Evolutionary conservation across 2,797 vertebrate species (phyloP).

Genomic region (Cyprinella venusta): DNA sequence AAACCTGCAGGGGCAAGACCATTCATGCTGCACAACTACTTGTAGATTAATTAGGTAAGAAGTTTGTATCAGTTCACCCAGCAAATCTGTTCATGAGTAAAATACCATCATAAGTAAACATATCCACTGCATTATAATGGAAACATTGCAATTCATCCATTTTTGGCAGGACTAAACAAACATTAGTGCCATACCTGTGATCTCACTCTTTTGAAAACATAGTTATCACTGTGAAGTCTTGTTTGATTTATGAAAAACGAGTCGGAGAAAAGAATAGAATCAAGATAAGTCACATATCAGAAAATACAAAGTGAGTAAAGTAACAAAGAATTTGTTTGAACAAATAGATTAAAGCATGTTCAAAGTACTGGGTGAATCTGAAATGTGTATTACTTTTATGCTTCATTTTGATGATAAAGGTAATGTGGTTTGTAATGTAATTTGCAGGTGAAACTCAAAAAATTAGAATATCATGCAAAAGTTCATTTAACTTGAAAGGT

Average conservation of each 20-base stretch:
- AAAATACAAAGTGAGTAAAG: not conserved
- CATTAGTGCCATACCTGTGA: not conserved
- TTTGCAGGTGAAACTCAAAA: too few species aligned
- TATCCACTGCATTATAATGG: not conserved
- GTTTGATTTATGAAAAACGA: not conserved
- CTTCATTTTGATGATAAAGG: too few species aligned
- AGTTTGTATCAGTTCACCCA: slow-evolving; percentile 20
- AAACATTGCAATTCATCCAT: not conserved
- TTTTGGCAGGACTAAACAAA: slow-evolving; percentile 4
- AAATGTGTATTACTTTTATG: not conserved
- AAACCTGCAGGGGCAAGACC: slow-evolving; percentile 35
- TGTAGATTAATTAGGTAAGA: slow-evolving; percentile 16
- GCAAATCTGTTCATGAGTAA: slow-evolving; percentile 16
- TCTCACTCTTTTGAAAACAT: not conserved
- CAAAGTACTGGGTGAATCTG: not conserved
- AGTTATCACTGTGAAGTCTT: not conserved
- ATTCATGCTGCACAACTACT: not conserved
- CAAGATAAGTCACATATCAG: not conserved
- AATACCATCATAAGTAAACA: slow-evolving; percentile 22
- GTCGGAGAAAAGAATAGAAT: not conserved
- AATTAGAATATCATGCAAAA: too few species aligned
- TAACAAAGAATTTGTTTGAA: not conserved
- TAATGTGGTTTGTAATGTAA: not conserved
- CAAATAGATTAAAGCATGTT: slow-evolving; percentile 7
- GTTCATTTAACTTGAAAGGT: too few species aligned